Evolutionary conservation across 2,888 invertebrate genomes (phyloP), one percentile per base, ranked within the genome.

Genomic region (Melanotus villosus): DNA sequence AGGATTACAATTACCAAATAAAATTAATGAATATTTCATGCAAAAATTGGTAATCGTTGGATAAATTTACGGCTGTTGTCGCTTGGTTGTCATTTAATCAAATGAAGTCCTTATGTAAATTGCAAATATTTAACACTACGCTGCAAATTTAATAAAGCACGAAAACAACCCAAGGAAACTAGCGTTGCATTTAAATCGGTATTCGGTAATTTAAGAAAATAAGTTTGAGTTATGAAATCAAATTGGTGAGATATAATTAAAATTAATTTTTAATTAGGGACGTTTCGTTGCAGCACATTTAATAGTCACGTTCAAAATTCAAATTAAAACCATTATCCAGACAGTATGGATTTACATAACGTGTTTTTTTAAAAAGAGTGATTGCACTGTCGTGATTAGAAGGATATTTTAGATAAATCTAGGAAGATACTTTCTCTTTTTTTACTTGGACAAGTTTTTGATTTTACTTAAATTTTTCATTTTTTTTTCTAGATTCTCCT

Each of bases 341-440:
- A n/a, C 10, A 1, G 4, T 19, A 19, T 23, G n/a, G 9, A 47
- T 47, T 47, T 21, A 47, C 47, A 47, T 47, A 47, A 47, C 47
- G 19, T 1, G 47, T 47, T 47, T 45, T 45, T 47, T 41, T 7
- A 47, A 47, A 43, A 4, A 26, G 7, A 14, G 41, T 18, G 41
- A 41, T 23, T 23, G 47, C 47, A 23, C 12, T 47, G 16, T 45
- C 47, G 14, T 26, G 47, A 23, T 47, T 6, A 47, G 23, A 47
- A 47, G n/a, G 47, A 23, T 26, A n/a, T 47, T 23, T 21, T 23
- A 47, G 18, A 47, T 47, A 23, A 47, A 47, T 6, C 18, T 19
- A 12, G 47, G 12, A 47, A 47, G 23, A 23, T 3, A 23, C 47
- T 47, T 47, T 47, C 47, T 12, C 47, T 47, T 47, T 47, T 47